Base-by-base conservation (phyloP, 2,113 vertebrate genomes). In the Nothocercus julius region DNA sequence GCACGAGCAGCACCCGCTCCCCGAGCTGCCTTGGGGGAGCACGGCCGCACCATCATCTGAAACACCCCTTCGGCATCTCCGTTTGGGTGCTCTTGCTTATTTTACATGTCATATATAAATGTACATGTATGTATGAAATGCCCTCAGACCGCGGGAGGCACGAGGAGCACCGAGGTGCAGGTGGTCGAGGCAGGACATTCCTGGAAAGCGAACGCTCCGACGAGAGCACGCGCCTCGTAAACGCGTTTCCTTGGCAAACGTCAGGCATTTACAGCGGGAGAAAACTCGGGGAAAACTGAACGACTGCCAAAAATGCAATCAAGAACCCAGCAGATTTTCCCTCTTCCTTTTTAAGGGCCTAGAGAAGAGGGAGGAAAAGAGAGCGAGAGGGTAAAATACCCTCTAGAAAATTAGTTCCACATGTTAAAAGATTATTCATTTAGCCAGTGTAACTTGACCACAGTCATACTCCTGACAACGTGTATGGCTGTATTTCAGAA, bases 381-480 rank as follows among this genome's bases (percentile, higher is more conserved):
- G 85, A 93, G 53, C 8, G 2, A 92, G 84, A 87, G 44, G 53
- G 77, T 86, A 79, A 97, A 97, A 95, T 64, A 90, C 73, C 77
- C 73, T 59, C 49, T n/a, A 89, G 77, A 87, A 98, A 98, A 98
- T 97, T 69, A 96, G 96, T 97, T 98, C 97, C 98, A 98, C 91
- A 97, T 98, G 98, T 91, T 96, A 54, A 84, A 82, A 93, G 93
- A 95, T 93, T 79, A 92, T 89, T 95, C 92, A 89, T 94, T 91
- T 89, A 93, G 88, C 87, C 93, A 64, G 6, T 90, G 96, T 96
- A 98, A 97, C 89, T 70, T 82, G 94, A 97, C 97, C 64, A 82
- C 94, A 94, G 95, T 95, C 95, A 92, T 95, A 90, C 91, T 96
- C 94, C 49, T 83, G 96, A 97, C 97, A 96, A 94, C 62, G 93